Conservation (phyloP, 2,113 vertebrate species). For the Atractosteus spatula region DNA sequence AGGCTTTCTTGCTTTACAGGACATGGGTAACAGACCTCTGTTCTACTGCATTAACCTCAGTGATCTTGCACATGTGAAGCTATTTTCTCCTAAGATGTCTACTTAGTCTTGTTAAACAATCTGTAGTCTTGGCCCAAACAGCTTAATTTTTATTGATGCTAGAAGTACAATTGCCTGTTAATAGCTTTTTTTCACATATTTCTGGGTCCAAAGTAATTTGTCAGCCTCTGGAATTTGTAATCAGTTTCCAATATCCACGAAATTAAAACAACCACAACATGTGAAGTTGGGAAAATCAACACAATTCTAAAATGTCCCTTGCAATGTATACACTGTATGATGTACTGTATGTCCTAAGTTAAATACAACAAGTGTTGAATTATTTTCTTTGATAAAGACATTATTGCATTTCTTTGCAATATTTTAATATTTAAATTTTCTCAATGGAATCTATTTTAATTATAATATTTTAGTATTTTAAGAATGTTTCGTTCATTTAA, state of each 20-base stretch:
- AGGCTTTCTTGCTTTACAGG: too few species aligned
- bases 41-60: background rate
- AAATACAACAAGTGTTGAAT: conserved; percentile 24
- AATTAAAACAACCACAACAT: background rate
- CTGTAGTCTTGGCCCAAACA: conserved; percentile 23
- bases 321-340: conserved; percentile 16
- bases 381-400: conserved; percentile 38
- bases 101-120: conserved; percentile 15
- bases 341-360: conserved; percentile 24
- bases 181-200: background rate
- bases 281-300: background rate
- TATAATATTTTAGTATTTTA: conserved; percentile 34
- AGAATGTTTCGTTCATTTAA: conserved; percentile 39
- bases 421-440: conserved; percentile 40
- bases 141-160: conserved; percentile 7
- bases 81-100: background rate
- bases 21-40: too few species aligned
- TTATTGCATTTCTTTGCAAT: conserved; percentile 37
- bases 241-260: background rate
- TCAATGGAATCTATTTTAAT: conserved; percentile 43
- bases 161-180: conserved; percentile 17
- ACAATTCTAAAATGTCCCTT: background rate
- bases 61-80: background rate
- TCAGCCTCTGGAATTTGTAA: conserved; percentile 4
- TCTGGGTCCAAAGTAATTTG: conserved; percentile 12